These are phyloP conservation scores for Phoxinus phoxinus DNA, from an alignment of 2,113 vertebrate genomes.

Conservation along the genomic window DNA sequence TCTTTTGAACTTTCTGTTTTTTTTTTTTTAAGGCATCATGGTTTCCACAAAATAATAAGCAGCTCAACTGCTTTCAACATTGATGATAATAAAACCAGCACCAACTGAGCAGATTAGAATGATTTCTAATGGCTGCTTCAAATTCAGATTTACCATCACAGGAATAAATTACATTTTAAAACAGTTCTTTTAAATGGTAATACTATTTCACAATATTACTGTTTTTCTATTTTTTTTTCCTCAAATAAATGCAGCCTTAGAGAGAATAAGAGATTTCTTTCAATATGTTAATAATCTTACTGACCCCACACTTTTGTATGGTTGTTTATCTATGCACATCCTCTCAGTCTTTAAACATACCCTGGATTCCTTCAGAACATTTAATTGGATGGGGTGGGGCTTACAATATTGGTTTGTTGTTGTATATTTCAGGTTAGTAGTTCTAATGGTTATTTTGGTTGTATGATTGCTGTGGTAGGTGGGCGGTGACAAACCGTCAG, in stretches of 20 bases:
- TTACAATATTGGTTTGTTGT: neutral
- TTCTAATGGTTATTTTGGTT: neutral
- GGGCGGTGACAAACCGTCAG: conserved; percentile 86
- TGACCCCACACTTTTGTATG: neutral
- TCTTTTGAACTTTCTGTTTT: no score
- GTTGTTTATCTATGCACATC: neutral
- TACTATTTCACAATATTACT: no score
- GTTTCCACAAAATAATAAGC: neutral
- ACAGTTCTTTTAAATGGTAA: no score
- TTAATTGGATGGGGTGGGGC: neutral
- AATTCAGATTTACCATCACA: neutral
- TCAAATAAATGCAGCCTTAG: neutral
- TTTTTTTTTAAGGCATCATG: no score
- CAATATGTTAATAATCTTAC: neutral
- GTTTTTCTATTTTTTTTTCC: neutral
- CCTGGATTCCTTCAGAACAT: neutral
- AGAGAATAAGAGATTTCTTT: neutral
- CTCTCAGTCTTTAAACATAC: neutral
- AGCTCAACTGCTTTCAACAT: neutral
- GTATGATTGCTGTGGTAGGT: conserved; percentile 68
- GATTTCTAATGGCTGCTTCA: neutral
- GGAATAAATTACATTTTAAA: neutral
- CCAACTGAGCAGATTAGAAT: neutral
- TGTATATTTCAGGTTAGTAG: neutral
- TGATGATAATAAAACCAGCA: neutral